A percentile compares a stretch with the other conserved stretches of the same genome.
phyloP scores from a whole-genome alignment of 2,797 vertebrate genomes.

The Limnodromus scolopaceus region DNA sequence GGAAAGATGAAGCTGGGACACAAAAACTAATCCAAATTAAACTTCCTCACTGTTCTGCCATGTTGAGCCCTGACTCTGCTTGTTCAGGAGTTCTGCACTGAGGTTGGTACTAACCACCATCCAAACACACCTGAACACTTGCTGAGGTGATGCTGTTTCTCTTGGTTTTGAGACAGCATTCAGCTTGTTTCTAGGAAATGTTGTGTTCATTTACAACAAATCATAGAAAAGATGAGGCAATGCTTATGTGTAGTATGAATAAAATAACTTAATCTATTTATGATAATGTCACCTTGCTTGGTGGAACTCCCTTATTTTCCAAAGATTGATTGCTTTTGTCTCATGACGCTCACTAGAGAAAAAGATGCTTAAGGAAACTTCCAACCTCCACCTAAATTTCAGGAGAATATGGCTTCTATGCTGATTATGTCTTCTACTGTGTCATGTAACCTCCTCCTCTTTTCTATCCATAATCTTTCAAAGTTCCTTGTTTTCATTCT shows the following conservation, averaged over 20 bases:
- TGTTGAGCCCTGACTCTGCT: neutral
- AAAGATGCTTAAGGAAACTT: neutral
- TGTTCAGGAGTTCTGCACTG: neutral
- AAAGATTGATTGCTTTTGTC: neutral
- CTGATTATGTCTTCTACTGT: neutral
- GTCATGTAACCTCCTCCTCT: neutral
- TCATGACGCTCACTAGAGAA: neutral
- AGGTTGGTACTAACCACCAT: neutral
- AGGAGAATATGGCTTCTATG: neutral
- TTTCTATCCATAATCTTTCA: neutral
- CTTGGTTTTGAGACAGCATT: neutral
- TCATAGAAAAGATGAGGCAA: neutral
- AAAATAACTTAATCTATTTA: neutral
- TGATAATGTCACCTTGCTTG: neutral
- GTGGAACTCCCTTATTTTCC: neutral
- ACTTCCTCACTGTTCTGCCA: neutral
- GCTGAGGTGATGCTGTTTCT: neutral
- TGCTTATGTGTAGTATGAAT: neutral
- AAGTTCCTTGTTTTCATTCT: neutral
- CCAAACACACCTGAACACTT: neutral
- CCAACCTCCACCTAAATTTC: neutral
- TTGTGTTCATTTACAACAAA: neutral
- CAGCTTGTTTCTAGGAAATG: slow-evolving; percentile 1
- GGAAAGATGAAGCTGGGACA: neutral
- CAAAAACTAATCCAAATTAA: neutral